phyloP scores from a whole-genome alignment of 1,140 invertebrate genomes.

The Mya arenaria region DNA sequence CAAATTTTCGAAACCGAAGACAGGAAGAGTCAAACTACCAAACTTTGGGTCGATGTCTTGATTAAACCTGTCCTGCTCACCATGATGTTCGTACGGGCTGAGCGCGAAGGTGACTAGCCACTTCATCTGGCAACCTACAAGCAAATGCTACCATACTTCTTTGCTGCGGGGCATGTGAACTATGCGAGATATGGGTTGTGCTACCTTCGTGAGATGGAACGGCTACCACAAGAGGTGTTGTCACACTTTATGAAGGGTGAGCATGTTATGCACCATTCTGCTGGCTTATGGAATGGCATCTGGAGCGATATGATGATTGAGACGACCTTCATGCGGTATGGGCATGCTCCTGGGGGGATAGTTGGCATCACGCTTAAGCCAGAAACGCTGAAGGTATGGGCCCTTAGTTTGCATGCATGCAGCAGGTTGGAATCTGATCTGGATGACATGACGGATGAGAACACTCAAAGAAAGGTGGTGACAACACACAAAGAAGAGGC shows the following conservation, averaged over 20 bases:
- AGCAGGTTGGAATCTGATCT: conserved; percentile 1
- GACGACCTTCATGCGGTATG: conserved; percentile 63
- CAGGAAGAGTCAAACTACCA: conserved; percentile 57
- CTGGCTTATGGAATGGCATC: conserved; percentile 52
- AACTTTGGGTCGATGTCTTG: conserved; percentile 62
- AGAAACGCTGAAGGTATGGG: conserved; percentile 42
- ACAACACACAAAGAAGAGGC: conserved; percentile 42
- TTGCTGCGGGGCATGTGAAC: conserved; percentile 64
- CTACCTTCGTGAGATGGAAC: conserved; percentile 57
- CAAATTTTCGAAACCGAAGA: not conserved
- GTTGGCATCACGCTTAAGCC: conserved; percentile 56
- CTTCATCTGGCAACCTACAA: conserved; percentile 56
- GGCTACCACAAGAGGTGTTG: conserved; percentile 27
- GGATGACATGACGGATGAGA: conserved; percentile 3
- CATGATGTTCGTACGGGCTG: conserved; percentile 61
- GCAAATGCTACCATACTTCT: conserved; percentile 66
- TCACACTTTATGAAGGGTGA: conserved; percentile 50
- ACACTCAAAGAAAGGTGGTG: not conserved
- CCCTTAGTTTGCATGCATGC: conserved; percentile 56
- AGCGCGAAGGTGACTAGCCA: conserved; percentile 65
- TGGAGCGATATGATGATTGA: conserved; percentile 65
- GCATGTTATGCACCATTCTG: conserved; percentile 59
- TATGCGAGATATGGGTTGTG: conserved; percentile 68
- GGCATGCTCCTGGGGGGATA: conserved; percentile 53
- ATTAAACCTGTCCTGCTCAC: conserved; percentile 65